phyloP scores from a whole-genome alignment of 2,888 invertebrate genomes.

The Odontothrips loti region DNA sequence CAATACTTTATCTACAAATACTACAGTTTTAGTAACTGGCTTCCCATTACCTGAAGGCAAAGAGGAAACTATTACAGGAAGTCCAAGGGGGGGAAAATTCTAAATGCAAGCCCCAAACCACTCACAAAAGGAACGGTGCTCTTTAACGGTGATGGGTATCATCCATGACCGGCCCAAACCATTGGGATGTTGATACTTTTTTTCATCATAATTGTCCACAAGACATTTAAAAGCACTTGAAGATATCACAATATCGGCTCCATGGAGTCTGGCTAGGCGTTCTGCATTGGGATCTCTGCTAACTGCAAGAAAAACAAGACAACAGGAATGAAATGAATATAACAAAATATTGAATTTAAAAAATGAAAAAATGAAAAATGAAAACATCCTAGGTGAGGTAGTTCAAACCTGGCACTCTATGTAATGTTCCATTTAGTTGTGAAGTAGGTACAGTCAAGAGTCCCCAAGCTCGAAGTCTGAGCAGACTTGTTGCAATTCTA shows the following conservation, averaged over 20 bases:
- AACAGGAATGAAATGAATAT: no score
- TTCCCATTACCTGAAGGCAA: background rate
- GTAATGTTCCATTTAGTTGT: background rate
- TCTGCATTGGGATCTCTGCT: conserved; percentile 12
- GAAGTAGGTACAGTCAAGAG: background rate
- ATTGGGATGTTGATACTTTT: background rate
- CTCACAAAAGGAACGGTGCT: conserved; percentile 17
- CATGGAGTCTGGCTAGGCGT: background rate
- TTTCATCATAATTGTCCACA: background rate
- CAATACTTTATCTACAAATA: background rate
- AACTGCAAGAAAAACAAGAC: background rate
- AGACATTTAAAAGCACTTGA: background rate
- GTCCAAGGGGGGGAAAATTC: background rate
- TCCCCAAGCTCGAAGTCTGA: background rate
- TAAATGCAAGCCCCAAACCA: background rate
- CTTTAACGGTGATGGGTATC: background rate
- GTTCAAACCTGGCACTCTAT: background rate
- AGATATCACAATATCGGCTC: background rate
- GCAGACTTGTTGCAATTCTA: background rate
- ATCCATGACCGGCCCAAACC: background rate
- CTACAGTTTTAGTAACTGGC: background rate
- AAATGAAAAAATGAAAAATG: no score
- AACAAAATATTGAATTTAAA: no score
- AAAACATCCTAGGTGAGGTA: no score
- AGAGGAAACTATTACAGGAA: background rate